Base-by-base conservation (phyloP, 1,140 invertebrate genomes). In the Eueides isabella region DNA sequence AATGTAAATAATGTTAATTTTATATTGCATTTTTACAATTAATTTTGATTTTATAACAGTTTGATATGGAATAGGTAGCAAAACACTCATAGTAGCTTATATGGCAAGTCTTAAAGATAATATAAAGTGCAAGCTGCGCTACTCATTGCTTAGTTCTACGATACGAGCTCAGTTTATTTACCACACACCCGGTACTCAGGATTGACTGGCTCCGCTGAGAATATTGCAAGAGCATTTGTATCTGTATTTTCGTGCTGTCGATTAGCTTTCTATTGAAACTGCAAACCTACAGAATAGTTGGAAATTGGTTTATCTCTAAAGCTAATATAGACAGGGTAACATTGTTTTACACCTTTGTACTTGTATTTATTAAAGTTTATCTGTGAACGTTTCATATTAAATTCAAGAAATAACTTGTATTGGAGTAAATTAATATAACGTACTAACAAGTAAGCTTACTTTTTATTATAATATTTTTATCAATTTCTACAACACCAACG, bases 111-210 rank as follows among this genome's bases (percentile, higher is more conserved):
- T 44, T 26, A 55, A 26, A 55, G 48, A 55, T 55, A 19, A 55
- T 55, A 23, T 55, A 55, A 55, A 55, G 11, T 55, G 19, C 48
- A 26, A 23, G 48, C 48, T 23, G 23, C n/a, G 41, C 19, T 55
- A 9, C 7, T 48, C 44, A 48, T 23, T 48, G 44, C 19, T n/a
- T 4, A 44, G 23, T 11, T 55, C 23, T 1, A 55, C 48, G 26
- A 55, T 26, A 55, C 23, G 26, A 55, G 23, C 23, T 55, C 48
- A 26, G 48, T 55, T 55, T 55, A 55, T 55, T 55, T 55, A 26
- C 23, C 48, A 55, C 48, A 55, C 48, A 26, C 19, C n/a, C 0
- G 19, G 48, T 26, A 23, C 26, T 48, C 19, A 26, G 48, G 9
- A 14, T 26, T 55, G 19, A 16, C 19, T 44, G 16, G 41, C 5